phyloP scores from a whole-genome alignment of 2,888 invertebrate genomes.

The Magallana nippona region DNA sequence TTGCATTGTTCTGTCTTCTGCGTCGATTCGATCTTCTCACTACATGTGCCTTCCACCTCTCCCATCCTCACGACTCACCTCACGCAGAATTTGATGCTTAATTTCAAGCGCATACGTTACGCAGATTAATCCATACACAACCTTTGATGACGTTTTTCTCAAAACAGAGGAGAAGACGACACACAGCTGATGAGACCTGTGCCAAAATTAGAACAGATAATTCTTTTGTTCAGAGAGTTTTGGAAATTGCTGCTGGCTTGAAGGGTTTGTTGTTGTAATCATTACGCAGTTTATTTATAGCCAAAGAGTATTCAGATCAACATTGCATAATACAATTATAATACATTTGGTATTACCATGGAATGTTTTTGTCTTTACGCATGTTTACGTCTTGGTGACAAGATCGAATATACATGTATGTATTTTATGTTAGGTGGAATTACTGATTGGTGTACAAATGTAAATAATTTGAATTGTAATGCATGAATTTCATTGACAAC shows the following conservation, averaged over 20 bases:
- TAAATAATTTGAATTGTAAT: too few relatives aligned
- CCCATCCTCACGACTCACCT: background rate
- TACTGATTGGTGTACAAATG: too few relatives aligned
- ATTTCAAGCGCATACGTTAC: background rate
- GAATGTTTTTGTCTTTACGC: too few relatives aligned
- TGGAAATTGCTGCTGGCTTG: background rate
- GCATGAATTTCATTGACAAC: too few relatives aligned
- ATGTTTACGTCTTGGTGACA: too few relatives aligned
- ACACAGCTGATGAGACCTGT: constrained; percentile 44
- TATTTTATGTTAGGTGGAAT: too few relatives aligned
- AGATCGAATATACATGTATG: too few relatives aligned
- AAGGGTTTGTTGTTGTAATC: background rate
- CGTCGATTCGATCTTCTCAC: too few relatives aligned
- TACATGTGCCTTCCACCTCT: background rate
- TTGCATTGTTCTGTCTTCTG: too few relatives aligned
- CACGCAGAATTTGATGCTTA: background rate
- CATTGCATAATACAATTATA: constrained; percentile 6
- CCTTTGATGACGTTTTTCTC: constrained; percentile 47
- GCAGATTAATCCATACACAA: constrained; percentile 31
- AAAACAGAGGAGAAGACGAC: constrained; percentile 42
- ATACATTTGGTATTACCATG: background rate
- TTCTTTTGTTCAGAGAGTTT: constrained; percentile 25
- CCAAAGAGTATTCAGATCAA: background rate
- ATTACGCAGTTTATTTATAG: background rate
- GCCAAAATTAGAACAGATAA: constrained; percentile 23